These are phyloP conservation scores for Glyphotaelius pellucidus DNA, from an alignment of 2,888 invertebrate genomes.

Conservation along the genomic window DNA sequence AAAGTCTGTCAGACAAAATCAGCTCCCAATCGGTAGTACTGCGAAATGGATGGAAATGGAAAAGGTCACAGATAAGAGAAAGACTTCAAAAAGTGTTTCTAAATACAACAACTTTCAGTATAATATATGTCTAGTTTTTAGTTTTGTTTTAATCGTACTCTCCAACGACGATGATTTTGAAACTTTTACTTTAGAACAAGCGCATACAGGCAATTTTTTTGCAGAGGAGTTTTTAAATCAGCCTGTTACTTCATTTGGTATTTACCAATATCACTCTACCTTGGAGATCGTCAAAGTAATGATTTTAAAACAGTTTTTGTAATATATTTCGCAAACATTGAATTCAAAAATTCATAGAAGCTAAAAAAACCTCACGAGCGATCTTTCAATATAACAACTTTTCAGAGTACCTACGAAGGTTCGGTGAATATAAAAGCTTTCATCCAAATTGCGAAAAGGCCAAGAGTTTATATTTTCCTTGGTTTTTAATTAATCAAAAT, in stretches of 20 bases:
- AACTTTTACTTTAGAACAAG: too few species aligned
- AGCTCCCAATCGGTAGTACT: not conserved
- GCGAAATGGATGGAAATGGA: not conserved
- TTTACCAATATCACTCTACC: too few species aligned
- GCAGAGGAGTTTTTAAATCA: too few species aligned
- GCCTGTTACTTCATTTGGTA: too few species aligned
- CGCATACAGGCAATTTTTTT: too few species aligned
- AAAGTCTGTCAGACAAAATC: not conserved
- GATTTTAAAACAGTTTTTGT: not conserved
- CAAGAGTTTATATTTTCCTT: constrained; percentile 56
- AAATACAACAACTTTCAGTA: too few species aligned
- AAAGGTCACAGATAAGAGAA: not conserved
- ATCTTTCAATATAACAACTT: not conserved
- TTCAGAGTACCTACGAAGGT: not conserved
- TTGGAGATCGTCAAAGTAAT: too few species aligned
- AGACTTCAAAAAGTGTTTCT: not conserved
- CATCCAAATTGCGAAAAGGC: constrained; percentile 57
- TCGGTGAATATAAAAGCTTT: constrained; percentile 52
- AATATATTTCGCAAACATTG: not conserved
- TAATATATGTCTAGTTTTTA: too few species aligned
- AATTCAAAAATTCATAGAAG: not conserved
- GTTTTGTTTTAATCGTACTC: too few species aligned
- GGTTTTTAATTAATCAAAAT: constrained; percentile 63
- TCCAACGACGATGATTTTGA: too few species aligned
- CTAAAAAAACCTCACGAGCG: not conserved